These are phyloP conservation scores for Ptilorrhoa leucosticta DNA, from an alignment of 2,113 vertebrate species.

Conservation along the genomic window DNA sequence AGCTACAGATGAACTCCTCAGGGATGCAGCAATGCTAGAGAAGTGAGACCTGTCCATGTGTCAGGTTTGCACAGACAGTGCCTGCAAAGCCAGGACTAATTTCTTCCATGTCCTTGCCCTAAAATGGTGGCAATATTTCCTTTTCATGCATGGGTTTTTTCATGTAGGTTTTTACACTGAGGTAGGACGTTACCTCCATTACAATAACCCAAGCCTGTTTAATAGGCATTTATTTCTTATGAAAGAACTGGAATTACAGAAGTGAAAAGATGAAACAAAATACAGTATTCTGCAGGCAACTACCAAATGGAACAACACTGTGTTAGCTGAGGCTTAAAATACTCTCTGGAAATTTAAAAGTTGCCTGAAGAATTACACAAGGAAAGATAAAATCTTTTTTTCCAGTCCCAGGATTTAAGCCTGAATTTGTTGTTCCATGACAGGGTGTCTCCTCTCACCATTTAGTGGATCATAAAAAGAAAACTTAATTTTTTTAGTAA, in stretches of 20 bases:
- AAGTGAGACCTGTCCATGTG: background rate
- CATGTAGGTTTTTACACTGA: background rate
- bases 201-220: background rate
- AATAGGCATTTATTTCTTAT: background rate
- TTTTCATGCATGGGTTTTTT: background rate
- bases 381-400: conserved; percentile 1
- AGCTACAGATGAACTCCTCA: background rate
- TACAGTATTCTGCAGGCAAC: background rate
- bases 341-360: background rate
- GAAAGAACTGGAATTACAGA: background rate
- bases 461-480: background rate
- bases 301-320: background rate
- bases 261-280: background rate
- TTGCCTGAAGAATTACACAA: conserved; percentile 2
- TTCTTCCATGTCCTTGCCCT: background rate
- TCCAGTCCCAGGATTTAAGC: background rate
- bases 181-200: background rate
- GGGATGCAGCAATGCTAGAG: background rate
- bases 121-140: background rate
- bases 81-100: background rate
- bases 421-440: conserved; percentile 22
- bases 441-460: background rate
- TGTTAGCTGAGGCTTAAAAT: conserved; percentile 2
- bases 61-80: background rate
- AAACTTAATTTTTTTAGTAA: conserved; percentile 2